Base-by-base conservation (phyloP, 1,140 invertebrate species). In the Eriocheir sinensis region DNA sequence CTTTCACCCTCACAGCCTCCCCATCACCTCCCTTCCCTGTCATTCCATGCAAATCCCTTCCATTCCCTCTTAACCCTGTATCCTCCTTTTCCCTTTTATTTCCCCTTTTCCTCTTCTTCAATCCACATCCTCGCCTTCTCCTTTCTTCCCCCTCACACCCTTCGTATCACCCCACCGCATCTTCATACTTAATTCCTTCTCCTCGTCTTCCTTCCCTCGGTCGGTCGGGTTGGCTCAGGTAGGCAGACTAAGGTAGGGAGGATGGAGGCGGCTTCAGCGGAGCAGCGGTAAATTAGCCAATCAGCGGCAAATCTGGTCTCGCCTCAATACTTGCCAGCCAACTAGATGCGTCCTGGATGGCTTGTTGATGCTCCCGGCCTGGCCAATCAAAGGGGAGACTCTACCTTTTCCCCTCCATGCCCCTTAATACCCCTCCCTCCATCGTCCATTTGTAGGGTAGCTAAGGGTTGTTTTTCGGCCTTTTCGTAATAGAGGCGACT, bases 251-350 rank as follows among this genome's bases (percentile, higher is more conserved):
- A 72, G 60, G 17, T n/a, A 72, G 60, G 60, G 60, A 72, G n/a
- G n/a, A n/a, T n/a, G n/a, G n/a, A n/a, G n/a, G n/a, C n/a, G n/a
- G n/a, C n/a, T n/a, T n/a, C n/a, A n/a, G n/a, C n/a, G n/a, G n/a
- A n/a, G n/a, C n/a, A 72, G 60, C 6, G 60, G 60, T 72, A 72
- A 72, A 72, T 72, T 72, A 72, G 60, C 60, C 60, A 72, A 72
- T 72, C 60, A 72, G 60, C 27, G 60, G 60, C 60, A 72, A 72
- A 72, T 72, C n/a, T 72, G 60, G 60, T 21, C 60, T n/a, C n/a
- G 21, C 60, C 21, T 72, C 60, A 72, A 72, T 72, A 72, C 60
- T 72, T 72, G 48, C 60, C 60, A 72, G 27, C 27, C 60, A 72
- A 72, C n/a, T 72, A 72, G 60, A 72, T n/a, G 60, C 60, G 27